A percentile compares a stretch with the other conserved stretches of the same genome.
These are phyloP conservation scores for Glaucomys volans DNA, from an alignment of 2,113 vertebrate species.

Conservation along the genomic window DNA sequence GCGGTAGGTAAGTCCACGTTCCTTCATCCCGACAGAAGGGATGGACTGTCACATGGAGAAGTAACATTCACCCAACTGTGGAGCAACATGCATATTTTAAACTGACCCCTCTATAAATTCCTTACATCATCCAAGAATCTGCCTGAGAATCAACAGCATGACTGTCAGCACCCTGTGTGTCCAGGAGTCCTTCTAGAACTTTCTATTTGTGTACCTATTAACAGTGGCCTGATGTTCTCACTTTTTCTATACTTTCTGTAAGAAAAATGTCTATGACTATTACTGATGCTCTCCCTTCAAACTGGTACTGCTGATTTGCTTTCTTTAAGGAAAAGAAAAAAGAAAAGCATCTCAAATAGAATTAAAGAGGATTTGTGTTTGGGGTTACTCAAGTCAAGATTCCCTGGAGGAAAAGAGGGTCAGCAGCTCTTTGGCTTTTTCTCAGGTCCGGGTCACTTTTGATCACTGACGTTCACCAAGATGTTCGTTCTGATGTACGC, in stretches of 20 bases:
- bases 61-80: neutral
- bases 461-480: slow-evolving; percentile 89
- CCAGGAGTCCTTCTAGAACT: no score
- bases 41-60: neutral
- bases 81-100: neutral
- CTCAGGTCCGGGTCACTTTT: slow-evolving; percentile 89
- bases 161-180: no score
- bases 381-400: slow-evolving; percentile 69
- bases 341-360: slow-evolving; percentile 48
- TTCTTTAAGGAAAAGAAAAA: neutral
- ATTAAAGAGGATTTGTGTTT: slow-evolving; percentile 26
- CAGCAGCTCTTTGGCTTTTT: slow-evolving; percentile 86
- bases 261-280: slow-evolving; percentile 18
- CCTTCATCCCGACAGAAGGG: neutral
- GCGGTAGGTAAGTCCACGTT: fast-evolving
- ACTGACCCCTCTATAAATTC: neutral
- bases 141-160: no score
- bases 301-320: neutral
- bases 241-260: neutral
- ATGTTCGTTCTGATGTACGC: slow-evolving; percentile 88
- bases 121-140: neutral
- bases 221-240: neutral
- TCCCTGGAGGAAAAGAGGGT: slow-evolving; percentile 52
- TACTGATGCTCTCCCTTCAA: neutral
- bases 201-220: neutral